Percentiles rank a stretch among this genome's conserved stretches.
phyloP scores from a whole-genome alignment of 2,113 vertebrate genomes.

The Tychaedon coryphoeus region DNA sequence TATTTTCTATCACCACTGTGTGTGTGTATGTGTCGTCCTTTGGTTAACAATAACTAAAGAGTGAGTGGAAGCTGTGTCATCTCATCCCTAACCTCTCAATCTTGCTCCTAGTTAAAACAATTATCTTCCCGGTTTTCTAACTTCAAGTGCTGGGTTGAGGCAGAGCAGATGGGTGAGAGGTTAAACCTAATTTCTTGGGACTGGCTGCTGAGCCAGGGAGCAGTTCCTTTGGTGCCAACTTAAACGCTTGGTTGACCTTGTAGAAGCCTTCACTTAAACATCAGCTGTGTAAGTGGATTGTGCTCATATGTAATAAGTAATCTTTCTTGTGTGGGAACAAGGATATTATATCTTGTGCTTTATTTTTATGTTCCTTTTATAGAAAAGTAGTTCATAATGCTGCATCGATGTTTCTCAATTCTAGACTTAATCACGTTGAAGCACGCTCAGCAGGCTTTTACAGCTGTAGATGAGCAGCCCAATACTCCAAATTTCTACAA shows the following conservation, averaged over 20 bases:
- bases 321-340: not conserved
- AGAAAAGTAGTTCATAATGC: not conserved
- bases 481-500: not conserved
- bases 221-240: not conserved
- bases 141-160: not conserved
- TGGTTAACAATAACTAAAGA: not conserved
- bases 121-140: not conserved
- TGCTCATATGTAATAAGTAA: not conserved
- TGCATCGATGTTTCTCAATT: not conserved
- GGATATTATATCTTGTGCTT: not conserved
- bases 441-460: not conserved
- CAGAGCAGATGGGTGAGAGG: not conserved
- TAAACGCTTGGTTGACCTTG: not conserved
- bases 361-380: not conserved
- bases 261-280: not conserved
- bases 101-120: not conserved
- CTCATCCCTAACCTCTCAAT: not conserved
- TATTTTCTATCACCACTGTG: not conserved
- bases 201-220: not conserved
- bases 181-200: not conserved
- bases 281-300: not conserved
- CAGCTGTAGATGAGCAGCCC: not conserved
- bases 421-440: fast-evolving
- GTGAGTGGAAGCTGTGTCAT: not conserved
- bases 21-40: not conserved